These are phyloP conservation scores for Oreohelix idahoensis DNA, from an alignment of 1,140 invertebrate species.

Conservation along the genomic window DNA sequence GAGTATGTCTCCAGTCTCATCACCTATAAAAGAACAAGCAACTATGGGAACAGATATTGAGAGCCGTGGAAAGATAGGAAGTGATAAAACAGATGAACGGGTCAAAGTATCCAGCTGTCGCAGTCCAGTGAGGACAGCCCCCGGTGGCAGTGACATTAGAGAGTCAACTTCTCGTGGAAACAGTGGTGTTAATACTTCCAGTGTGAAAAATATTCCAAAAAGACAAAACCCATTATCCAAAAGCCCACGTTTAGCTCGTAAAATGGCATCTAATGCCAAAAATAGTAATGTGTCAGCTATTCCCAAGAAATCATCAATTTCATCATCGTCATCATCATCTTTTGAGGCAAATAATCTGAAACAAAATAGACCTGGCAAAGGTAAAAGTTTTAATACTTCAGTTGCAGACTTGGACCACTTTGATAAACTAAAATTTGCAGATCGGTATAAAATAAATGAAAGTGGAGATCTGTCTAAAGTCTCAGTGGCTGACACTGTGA, in stretches of 20 bases:
- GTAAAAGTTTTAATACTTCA: background rate
- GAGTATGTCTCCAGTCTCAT: background rate
- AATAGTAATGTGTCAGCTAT: slow-evolving; percentile 7
- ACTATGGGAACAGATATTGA: slow-evolving; percentile 36
- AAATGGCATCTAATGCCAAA: slow-evolving; percentile 22
- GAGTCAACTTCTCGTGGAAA: background rate
- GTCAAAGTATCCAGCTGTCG: slow-evolving; percentile 17
- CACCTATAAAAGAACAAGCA: slow-evolving; percentile 26
- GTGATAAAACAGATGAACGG: background rate
- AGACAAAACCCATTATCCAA: slow-evolving; percentile 27
- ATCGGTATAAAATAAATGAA: slow-evolving; percentile 24
- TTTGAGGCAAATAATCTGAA: slow-evolving; percentile 16
- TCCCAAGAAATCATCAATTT: background rate
- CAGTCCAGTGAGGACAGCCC: slow-evolving; percentile 42
- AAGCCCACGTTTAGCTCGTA: slow-evolving; percentile 29
- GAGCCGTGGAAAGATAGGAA: slow-evolving; percentile 27
- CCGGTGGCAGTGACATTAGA: background rate
- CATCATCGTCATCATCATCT: slow-evolving; percentile 31
- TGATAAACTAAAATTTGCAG: slow-evolving; percentile 28
- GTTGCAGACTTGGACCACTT: background rate
- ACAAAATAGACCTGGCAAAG: background rate
- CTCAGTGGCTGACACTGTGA: background rate
- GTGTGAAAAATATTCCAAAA: slow-evolving; percentile 17
- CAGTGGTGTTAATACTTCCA: background rate
- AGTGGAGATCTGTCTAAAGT: background rate